phyloP scores from a whole-genome alignment of 2,888 invertebrate genomes.

The Eutolmus rufibarbis region DNA sequence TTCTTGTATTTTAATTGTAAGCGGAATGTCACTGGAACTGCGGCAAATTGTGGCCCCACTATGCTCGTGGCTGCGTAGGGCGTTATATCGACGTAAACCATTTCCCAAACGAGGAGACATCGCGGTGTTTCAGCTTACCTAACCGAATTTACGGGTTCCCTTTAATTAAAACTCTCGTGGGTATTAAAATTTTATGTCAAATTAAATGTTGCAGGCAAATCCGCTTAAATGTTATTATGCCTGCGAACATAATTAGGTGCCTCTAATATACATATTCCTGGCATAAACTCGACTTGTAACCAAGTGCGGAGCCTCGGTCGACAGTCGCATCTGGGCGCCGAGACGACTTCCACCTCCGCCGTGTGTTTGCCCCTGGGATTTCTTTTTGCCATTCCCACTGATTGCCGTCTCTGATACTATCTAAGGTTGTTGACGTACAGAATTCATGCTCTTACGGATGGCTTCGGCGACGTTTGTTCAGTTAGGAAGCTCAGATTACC shows the following conservation, averaged over 20 bases:
- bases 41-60: slow-evolving; percentile 8
- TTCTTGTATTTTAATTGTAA: not conserved
- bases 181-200: slow-evolving; percentile 50
- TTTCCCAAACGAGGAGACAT: slow-evolving; percentile 11
- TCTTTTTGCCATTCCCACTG: not conserved
- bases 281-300: slow-evolving; percentile 29
- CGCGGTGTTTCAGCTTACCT: slow-evolving; percentile 12
- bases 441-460: not conserved
- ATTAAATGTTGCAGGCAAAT: slow-evolving; percentile 48
- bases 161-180: slow-evolving; percentile 40
- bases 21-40: not conserved
- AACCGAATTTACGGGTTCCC: slow-evolving; percentile 30
- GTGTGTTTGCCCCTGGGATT: not conserved
- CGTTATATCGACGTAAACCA: slow-evolving; percentile 22
- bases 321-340: not conserved
- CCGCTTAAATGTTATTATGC: slow-evolving; percentile 48
- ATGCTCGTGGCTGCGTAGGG: not conserved
- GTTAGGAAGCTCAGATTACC: not conserved
- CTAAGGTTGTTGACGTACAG: not conserved
- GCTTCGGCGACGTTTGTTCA: not conserved
- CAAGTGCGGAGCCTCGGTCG: not conserved
- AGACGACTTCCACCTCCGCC: not conserved
- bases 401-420: not conserved
- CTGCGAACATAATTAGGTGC: slow-evolving; percentile 47
- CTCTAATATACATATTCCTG: slow-evolving; percentile 40